A percentile compares a stretch with the other conserved stretches of the same genome.
These are phyloP conservation scores for Anser cygnoides DNA, from an alignment of 2,113 vertebrate species.

Conservation along the genomic window DNA sequence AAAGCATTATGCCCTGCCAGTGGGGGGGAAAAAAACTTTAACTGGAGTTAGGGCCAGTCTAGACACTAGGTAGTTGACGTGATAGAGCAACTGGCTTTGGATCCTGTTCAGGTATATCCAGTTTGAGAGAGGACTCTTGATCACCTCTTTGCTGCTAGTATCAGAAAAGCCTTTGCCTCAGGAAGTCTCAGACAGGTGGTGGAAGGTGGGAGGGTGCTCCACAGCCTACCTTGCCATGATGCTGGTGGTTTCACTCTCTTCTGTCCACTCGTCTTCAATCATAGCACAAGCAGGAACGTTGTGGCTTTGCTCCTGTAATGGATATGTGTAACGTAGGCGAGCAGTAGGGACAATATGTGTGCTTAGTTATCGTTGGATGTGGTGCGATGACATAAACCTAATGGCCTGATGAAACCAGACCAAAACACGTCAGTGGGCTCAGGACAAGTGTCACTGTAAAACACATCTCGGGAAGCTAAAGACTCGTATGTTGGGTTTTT, in stretches of 20 bases:
- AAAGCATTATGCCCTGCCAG: not conserved
- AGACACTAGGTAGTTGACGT: rapidly evolving
- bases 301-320: not conserved
- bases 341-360: rapidly evolving
- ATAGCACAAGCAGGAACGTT: rapidly evolving
- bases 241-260: not conserved
- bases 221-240: not conserved
- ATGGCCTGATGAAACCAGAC: not conserved
- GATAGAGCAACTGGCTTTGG: not conserved
- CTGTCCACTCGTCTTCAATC: rapidly evolving
- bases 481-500: not conserved
- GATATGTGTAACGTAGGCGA: not conserved
- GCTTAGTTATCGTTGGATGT: not conserved
- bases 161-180: not conserved
- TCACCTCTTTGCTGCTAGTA: not conserved
- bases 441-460: not conserved
- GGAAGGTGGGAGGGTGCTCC: not conserved
- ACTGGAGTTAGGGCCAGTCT: not conserved
- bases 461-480: not conserved
- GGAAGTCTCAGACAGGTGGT: not conserved
- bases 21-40: not conserved
- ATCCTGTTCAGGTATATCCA: not conserved
- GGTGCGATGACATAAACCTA: not conserved
- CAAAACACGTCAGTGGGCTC: rapidly evolving
- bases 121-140: not conserved